Percentiles rank a stretch among this genome's conserved stretches.
phyloP scores from a whole-genome alignment of 2,888 invertebrate genomes.

The Invenusta paracnida region DNA sequence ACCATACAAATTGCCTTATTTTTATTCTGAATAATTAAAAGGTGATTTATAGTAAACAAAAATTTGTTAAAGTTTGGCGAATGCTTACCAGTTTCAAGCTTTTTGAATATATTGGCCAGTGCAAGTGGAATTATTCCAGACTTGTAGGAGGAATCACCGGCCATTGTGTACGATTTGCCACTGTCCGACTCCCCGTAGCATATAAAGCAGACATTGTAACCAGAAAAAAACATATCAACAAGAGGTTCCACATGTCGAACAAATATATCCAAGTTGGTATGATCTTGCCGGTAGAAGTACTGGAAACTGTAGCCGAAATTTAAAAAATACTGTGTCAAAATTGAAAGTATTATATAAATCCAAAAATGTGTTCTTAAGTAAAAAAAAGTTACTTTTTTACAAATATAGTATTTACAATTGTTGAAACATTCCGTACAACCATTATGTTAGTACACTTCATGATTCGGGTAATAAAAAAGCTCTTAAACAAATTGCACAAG shows the following conservation, averaged over 20 bases:
- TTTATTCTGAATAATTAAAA: too few relatives aligned
- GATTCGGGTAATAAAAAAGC: too few relatives aligned
- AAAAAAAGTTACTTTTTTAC: too few relatives aligned
- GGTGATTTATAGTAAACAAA: too few relatives aligned
- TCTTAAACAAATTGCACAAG: too few relatives aligned
- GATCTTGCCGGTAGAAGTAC: constrained; percentile 50
- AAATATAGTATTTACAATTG: too few relatives aligned
- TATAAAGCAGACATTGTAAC: constrained; percentile 55
- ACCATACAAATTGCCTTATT: too few relatives aligned
- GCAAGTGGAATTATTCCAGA: constrained; percentile 53
- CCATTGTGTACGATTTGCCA: constrained; percentile 55
- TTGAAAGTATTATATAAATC: too few relatives aligned
- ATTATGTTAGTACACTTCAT: too few relatives aligned
- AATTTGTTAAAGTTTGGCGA: too few relatives aligned
- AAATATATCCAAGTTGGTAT: constrained; percentile 52
- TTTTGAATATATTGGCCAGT: constrained; percentile 53
- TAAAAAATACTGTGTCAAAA: not conserved
- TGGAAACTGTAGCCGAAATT: constrained; percentile 50
- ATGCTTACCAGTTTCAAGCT: constrained; percentile 49
- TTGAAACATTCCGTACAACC: too few relatives aligned
- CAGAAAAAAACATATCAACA: constrained; percentile 53
- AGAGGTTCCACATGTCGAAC: constrained; percentile 51
- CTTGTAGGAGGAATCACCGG: constrained; percentile 51
- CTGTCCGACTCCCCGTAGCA: constrained; percentile 55
- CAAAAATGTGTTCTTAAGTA: too few relatives aligned